These are phyloP conservation scores for Agriopis leucophaearia DNA, from an alignment of 2,888 invertebrate genomes.

Conservation along the genomic window DNA sequence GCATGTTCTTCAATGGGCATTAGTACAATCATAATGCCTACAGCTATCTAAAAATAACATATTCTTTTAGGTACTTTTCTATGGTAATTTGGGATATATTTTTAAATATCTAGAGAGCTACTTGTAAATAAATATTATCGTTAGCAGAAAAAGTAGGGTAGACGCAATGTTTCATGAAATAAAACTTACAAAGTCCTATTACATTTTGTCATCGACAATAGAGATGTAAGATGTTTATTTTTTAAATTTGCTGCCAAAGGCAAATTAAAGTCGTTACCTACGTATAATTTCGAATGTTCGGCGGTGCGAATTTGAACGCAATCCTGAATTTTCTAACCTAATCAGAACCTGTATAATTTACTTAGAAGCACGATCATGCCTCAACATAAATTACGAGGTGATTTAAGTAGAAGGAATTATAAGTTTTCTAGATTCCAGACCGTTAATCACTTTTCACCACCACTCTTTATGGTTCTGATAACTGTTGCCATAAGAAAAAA, in stretches of 20 bases:
- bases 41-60: conserved; percentile 61
- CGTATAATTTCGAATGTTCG: conserved; percentile 66
- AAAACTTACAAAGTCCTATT: conserved; percentile 36
- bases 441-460: conserved; percentile 80
- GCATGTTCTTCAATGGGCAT: too few relatives aligned
- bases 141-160: conserved; percentile 31
- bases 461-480: conserved; percentile 81
- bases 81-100: conserved; percentile 54
- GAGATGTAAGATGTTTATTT: conserved; percentile 4
- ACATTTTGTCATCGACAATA: conserved; percentile 41
- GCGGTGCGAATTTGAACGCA: conserved; percentile 73
- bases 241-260: conserved; percentile 52
- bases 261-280: conserved; percentile 63
- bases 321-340: conserved; percentile 77
- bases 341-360: conserved; percentile 87
- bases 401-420: conserved; percentile 84
- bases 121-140: conserved; percentile 20
- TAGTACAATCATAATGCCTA: conserved; percentile 54
- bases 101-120: conserved; percentile 66
- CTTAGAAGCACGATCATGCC: conserved; percentile 67
- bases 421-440: conserved; percentile 71
- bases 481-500: conserved; percentile 71
- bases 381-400: conserved; percentile 86
- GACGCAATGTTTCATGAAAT: conserved; percentile 47
- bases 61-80: conserved; percentile 66